Evolutionary conservation across 2,113 vertebrate species (phyloP).

Genomic region (Taurulus bubalis): DNA sequence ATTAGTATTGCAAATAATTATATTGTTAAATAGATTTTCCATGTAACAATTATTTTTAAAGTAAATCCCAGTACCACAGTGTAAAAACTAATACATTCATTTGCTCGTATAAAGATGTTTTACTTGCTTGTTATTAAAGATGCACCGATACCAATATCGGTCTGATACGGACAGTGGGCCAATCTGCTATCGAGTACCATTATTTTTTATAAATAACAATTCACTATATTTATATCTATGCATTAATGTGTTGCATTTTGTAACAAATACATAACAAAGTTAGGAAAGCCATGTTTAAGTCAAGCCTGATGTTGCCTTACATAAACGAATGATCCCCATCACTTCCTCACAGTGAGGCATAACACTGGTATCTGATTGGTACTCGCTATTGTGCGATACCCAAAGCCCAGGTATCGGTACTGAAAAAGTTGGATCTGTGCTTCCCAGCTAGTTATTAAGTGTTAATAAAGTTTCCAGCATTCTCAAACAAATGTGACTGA

Average conservation of each 20-base stretch:
- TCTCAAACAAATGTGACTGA: conserved; percentile 32
- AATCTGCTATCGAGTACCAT: background rate
- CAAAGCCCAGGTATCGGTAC: background rate
- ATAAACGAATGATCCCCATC: background rate
- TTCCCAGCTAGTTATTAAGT: background rate
- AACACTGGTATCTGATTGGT: background rate
- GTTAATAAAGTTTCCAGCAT: conserved; percentile 10
- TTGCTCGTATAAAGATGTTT: conserved; percentile 26
- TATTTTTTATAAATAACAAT: background rate
- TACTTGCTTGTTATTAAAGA: conserved; percentile 38
- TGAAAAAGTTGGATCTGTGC: background rate
- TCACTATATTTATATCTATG: background rate
- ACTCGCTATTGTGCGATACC: background rate
- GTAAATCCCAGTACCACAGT: conserved; percentile 59
- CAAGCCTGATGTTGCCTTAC: background rate
- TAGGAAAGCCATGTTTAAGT: background rate
- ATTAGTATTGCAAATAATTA: conserved; percentile 50
- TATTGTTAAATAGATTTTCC: conserved; percentile 22
- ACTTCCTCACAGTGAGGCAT: background rate
- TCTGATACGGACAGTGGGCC: background rate
- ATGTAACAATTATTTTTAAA: conserved; percentile 12
- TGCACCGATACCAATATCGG: background rate
- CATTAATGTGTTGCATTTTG: background rate
- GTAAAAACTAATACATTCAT: conserved; percentile 58
- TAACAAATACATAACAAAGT: background rate